Evolutionary conservation across 2,797 vertebrate genomes (phyloP), one percentile per base, ranked within the genome.

Genomic region (Picus viridis): DNA sequence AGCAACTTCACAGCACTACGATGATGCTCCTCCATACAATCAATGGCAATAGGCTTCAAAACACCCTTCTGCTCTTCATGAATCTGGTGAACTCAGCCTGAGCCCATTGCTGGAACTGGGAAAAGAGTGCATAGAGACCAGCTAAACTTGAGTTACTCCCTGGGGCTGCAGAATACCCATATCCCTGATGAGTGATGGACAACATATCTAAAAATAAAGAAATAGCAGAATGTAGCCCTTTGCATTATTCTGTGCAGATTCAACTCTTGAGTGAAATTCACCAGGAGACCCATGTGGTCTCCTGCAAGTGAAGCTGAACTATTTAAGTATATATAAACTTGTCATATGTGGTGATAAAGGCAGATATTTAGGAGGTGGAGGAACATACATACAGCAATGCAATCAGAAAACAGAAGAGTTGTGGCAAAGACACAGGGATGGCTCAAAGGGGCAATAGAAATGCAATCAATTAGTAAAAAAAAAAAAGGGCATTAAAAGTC

Each of bases 201-300:
- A 89, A 69, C 3, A 27, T 1, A 16, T 15, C 36, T 47, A 20
- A 29, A 47, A 29, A 36, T 16, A 16, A 5, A 13, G 4, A 45
- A 59, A 27, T 1, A 20, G 13, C 14, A 80, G 17, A 80, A 78
- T 83, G 76, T 76, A 20, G 12, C 26, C 68, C 54, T 86, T 78
- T 73, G 63, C 36, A 73, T 83, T 86, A 76, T 20, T 78, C n/a
- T 53, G 68, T 81, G 32, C 49, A 73, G 62, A 90, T 53, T 83
- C 70, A 81, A 72, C 59, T 72, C 39, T 83, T 77, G 62, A 74
- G 58, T 43, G 62, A 92, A 93, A 81, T 59, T 92, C 59, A 83
- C 19, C 77, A 83, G 78, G 39, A 93, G 43, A 90, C 27, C 67
- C 79, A 93, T 86, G 81, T 70, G 76, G 82, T 73, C 59, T 73